phyloP scores from a whole-genome alignment of 92 coral and sea anemone species.

The Porites cylindrica region DNA sequence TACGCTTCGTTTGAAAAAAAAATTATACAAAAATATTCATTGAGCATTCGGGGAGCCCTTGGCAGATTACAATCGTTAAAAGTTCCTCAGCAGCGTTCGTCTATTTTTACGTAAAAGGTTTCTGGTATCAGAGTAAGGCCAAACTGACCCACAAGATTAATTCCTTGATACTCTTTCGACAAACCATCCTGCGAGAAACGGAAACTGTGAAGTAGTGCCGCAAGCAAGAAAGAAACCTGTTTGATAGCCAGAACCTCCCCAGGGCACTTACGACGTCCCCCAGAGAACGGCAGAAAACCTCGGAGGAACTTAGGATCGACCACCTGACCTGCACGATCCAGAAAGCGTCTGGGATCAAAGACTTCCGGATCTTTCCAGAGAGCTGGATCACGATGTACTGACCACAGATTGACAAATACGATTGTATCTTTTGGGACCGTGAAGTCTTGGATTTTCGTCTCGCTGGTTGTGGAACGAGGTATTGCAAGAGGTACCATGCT shows the following conservation, averaged over 20 bases:
- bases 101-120: slow-evolving; percentile 14
- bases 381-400: slow-evolving; percentile 50
- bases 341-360: slow-evolving; percentile 56
- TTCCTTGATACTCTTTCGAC: slow-evolving; percentile 32
- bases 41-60: too few relatives aligned
- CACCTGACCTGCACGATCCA: slow-evolving; percentile 44
- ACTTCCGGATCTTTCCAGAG: slow-evolving; percentile 63
- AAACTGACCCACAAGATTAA: slow-evolving; percentile 25
- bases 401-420: slow-evolving; percentile 61
- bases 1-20: too few relatives aligned
- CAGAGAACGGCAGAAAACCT: slow-evolving; percentile 53
- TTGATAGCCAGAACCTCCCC: slow-evolving; percentile 40
- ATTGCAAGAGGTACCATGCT: slow-evolving; percentile 67
- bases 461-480: slow-evolving; percentile 79
- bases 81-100: background rate
- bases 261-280: slow-evolving; percentile 60
- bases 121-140: slow-evolving; percentile 33
- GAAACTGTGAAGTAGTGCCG: slow-evolving; percentile 36
- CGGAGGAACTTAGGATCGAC: slow-evolving; percentile 44
- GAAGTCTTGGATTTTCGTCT: slow-evolving; percentile 61
- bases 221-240: slow-evolving; percentile 33
- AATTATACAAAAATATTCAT: too few relatives aligned
- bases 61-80: background rate
- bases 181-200: slow-evolving; percentile 57
- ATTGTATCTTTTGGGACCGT: slow-evolving; percentile 75